These are phyloP conservation scores for Sarcophaga carnaria DNA, from an alignment of 2,888 invertebrate species.

Conservation along the genomic window DNA sequence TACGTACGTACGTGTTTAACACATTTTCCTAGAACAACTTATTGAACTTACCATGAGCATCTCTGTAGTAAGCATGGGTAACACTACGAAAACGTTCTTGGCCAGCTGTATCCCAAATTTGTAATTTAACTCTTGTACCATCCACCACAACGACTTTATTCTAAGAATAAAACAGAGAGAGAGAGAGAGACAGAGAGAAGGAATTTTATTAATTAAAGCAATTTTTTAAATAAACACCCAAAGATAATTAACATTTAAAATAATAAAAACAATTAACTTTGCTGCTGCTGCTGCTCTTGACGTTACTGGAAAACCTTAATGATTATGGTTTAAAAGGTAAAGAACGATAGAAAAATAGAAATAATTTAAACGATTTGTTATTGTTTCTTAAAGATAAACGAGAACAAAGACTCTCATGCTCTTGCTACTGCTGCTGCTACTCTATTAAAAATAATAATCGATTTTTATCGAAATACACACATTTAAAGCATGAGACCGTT, in stretches of 20 bases:
- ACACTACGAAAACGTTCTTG: slow-evolving; percentile 97
- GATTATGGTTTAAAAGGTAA: neutral
- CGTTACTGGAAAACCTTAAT: neutral
- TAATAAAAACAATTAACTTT: neutral
- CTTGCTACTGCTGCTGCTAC: neutral
- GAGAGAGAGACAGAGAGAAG: neutral
- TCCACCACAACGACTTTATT: slow-evolving; percentile 93
- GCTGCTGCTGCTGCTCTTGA: slow-evolving; percentile 42
- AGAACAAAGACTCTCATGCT: neutral
- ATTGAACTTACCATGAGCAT: slow-evolving; percentile 90
- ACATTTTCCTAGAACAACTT: neutral
- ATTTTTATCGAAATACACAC: neutral
- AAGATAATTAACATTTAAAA: neutral
- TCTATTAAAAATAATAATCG: neutral
- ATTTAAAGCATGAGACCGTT: neutral
- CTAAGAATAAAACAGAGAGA: slow-evolving; percentile 81
- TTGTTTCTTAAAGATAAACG: neutral
- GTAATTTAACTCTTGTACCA: slow-evolving; percentile 94
- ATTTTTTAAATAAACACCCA: neutral
- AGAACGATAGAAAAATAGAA: neutral
- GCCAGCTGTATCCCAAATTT: slow-evolving; percentile 98
- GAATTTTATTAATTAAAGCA: neutral
- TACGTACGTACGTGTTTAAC: too few species aligned
- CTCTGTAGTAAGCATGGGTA: slow-evolving; percentile 96
- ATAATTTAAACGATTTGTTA: neutral